phyloP scores from a whole-genome alignment of 2,113 vertebrate genomes.

The Periophthalmus modestus region DNA sequence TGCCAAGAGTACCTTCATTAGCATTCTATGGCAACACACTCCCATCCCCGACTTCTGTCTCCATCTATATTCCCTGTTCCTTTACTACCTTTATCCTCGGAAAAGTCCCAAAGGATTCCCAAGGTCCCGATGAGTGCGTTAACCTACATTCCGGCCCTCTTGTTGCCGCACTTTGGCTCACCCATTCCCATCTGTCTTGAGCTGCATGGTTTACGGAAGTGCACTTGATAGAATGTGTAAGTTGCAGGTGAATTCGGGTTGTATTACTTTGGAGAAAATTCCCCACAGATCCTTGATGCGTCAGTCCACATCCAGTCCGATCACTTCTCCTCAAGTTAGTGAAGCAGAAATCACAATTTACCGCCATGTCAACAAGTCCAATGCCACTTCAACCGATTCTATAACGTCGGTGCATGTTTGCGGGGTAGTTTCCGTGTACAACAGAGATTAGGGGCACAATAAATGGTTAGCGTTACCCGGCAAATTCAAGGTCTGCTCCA shows the following conservation, averaged over 20 bases:
- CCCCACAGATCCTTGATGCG: constrained; percentile 10
- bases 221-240: constrained; percentile 13
- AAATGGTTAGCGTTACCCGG: neutral
- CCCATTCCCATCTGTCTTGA: constrained; percentile 15
- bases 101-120: constrained; percentile 32
- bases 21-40: constrained; percentile 10
- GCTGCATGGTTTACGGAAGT: constrained; percentile 6
- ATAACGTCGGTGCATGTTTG: neutral
- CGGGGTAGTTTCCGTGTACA: neutral
- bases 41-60: constrained; percentile 11
- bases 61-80: neutral
- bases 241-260: constrained; percentile 5
- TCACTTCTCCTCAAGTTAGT: constrained; percentile 1
- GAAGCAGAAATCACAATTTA: constrained; percentile 8
- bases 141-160: constrained; percentile 26
- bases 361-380: constrained; percentile 3
- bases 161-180: constrained; percentile 18
- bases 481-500: neutral
- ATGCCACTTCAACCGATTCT: neutral
- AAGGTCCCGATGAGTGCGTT: constrained; percentile 27
- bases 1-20: constrained; percentile 16
- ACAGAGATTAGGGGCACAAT: neutral
- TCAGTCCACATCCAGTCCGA: neutral
- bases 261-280: constrained; percentile 13
- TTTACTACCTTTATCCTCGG: constrained; percentile 14